Evolutionary conservation across 2,888 invertebrate genomes (phyloP).

Genomic region (Ypsolopha sequella): DNA sequence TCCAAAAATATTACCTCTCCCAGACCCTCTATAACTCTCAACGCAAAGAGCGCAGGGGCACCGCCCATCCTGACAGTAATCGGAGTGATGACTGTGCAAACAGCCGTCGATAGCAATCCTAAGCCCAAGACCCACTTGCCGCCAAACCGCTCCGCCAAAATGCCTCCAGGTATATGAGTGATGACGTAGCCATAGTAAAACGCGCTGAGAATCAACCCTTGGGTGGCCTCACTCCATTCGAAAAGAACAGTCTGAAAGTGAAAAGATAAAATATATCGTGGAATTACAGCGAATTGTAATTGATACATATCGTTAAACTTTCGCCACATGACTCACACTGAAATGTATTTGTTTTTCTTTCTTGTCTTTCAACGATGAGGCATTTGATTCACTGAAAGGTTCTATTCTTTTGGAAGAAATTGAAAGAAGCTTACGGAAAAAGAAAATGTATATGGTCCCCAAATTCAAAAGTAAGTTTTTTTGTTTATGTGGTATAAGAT

Average conservation of each 20-base stretch:
- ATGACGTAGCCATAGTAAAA: slow-evolving; percentile 90
- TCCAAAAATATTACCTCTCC: slow-evolving; percentile 72
- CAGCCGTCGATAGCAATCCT: slow-evolving; percentile 83
- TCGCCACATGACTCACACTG: too few species aligned
- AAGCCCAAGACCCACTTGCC: slow-evolving; percentile 87
- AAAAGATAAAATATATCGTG: slow-evolving; percentile 4
- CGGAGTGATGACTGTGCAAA: slow-evolving; percentile 86
- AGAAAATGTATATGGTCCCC: too few species aligned
- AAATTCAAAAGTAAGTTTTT: background rate
- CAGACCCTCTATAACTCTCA: slow-evolving; percentile 65
- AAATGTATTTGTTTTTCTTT: too few species aligned
- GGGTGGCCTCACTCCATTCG: slow-evolving; percentile 78
- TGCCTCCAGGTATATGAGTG: slow-evolving; percentile 87
- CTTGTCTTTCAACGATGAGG: too few species aligned
- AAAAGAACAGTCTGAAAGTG: slow-evolving; percentile 38
- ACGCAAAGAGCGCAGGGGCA: slow-evolving; percentile 63
- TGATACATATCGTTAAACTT: too few species aligned
- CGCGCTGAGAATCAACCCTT: slow-evolving; percentile 83
- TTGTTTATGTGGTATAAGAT: background rate
- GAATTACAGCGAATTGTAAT: background rate
- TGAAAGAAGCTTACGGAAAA: too few species aligned
- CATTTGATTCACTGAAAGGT: too few species aligned
- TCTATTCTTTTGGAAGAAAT: too few species aligned
- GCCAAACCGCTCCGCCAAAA: slow-evolving; percentile 83
- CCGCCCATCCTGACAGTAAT: slow-evolving; percentile 72